Conservation (phyloP, 2,888 invertebrate species). For the Mellilla xanthometata region DNA sequence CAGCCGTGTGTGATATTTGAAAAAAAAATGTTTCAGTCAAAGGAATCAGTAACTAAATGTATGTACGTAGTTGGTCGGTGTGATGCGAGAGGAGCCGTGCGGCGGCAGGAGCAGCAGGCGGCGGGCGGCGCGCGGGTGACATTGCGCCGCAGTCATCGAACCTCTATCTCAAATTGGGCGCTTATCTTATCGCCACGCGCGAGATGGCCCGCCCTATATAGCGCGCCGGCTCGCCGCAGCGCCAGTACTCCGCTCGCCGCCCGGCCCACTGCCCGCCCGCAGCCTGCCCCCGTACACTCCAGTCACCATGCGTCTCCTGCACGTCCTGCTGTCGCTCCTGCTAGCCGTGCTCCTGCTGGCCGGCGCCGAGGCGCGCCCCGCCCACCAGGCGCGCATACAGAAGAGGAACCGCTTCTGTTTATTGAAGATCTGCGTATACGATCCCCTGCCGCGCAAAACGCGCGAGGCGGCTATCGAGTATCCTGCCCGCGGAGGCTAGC, state of each 20-base stretch:
- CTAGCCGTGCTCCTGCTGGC: constrained; percentile 46
- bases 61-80: too few relatives aligned
- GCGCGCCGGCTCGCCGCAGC: constrained; percentile 48
- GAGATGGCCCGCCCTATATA: constrained; percentile 71
- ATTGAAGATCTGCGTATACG: constrained; percentile 61
- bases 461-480: constrained; percentile 32
- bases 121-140: constrained; percentile 61
- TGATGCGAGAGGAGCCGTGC: too few relatives aligned
- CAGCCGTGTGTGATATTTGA: too few relatives aligned
- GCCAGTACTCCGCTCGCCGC: constrained; percentile 59
- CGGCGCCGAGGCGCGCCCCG: constrained; percentile 39
- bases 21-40: too few relatives aligned
- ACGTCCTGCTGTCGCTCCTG: constrained; percentile 42
- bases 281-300: too few relatives aligned
- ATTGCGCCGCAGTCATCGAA: constrained; percentile 78
- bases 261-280: constrained; percentile 35
- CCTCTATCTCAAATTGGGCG: constrained; percentile 62
- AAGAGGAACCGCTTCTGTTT: constrained; percentile 49
- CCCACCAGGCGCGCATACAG: constrained; percentile 36
- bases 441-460: constrained; percentile 40
- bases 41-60: too few relatives aligned
- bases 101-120: too few relatives aligned
- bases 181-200: constrained; percentile 73
- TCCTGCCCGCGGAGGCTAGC: too few relatives aligned
- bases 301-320: too few relatives aligned